Evolutionary conservation across 2,888 invertebrate genomes (phyloP).

Genomic region (Callosobruchus maculatus): DNA sequence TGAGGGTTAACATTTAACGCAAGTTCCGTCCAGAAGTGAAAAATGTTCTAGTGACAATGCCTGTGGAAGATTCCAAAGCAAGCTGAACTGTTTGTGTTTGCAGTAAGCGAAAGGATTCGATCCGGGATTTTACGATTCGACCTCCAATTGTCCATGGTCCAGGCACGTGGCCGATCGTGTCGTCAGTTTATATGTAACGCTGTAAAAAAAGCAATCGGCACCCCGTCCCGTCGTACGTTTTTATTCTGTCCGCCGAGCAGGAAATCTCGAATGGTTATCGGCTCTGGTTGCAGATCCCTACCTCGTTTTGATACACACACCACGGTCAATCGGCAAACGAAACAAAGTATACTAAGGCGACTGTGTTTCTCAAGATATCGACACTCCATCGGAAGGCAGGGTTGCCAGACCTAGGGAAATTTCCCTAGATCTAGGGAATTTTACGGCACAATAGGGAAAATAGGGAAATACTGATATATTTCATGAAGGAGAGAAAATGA

Average conservation of each 20-base stretch:
- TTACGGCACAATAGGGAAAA: too few species aligned
- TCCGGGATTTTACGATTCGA: conserved; percentile 16
- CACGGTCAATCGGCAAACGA: background rate
- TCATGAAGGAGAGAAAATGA: too few species aligned
- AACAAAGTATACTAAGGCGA: background rate
- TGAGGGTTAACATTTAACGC: too few species aligned
- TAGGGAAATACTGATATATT: too few species aligned
- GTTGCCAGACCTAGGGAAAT: too few species aligned
- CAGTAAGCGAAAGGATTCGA: conserved; percentile 5
- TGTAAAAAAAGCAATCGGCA: conserved; percentile 32
- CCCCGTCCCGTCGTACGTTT: conserved; percentile 13
- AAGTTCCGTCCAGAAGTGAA: too few species aligned
- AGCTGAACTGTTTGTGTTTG: too few species aligned
- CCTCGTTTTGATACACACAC: background rate
- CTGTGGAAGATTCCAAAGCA: too few species aligned
- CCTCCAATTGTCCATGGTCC: conserved; percentile 10
- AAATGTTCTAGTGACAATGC: too few species aligned
- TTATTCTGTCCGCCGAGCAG: conserved; percentile 15
- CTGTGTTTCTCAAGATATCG: background rate
- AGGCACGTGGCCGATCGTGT: conserved; percentile 3
- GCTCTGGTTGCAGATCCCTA: background rate
- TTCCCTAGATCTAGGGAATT: too few species aligned
- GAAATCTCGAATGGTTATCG: conserved; percentile 12
- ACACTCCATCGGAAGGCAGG: too few species aligned
- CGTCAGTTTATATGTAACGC: conserved; percentile 32